These are phyloP conservation scores for Poecilia latipinna DNA, from an alignment of 2,113 vertebrate genomes.

Conservation along the genomic window DNA sequence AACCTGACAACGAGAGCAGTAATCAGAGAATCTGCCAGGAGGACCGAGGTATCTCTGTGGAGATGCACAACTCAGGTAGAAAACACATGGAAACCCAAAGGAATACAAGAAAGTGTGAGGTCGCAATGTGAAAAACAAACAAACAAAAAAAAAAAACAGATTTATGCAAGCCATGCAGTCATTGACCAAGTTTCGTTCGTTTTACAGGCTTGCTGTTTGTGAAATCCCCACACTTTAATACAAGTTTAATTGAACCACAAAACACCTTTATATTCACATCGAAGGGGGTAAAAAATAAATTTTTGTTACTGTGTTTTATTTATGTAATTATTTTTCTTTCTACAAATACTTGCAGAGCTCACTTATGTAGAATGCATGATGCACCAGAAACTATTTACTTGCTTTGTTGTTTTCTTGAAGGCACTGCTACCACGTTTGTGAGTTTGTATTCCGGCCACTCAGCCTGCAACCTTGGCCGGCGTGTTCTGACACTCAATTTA, in stretches of 20 bases:
- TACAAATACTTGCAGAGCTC: neutral
- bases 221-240: neutral
- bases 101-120: too few relatives aligned
- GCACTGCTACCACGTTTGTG: constrained; percentile 27
- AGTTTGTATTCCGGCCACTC: constrained; percentile 72
- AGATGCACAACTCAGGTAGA: too few relatives aligned
- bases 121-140: too few relatives aligned
- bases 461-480: constrained; percentile 76
- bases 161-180: neutral
- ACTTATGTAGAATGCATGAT: neutral
- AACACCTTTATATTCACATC: too few relatives aligned
- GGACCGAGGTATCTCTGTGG: too few relatives aligned
- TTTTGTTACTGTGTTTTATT: neutral
- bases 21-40: too few relatives aligned
- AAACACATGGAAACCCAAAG: too few relatives aligned
- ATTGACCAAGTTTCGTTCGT: neutral
- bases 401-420: constrained; percentile 40
- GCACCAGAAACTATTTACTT: constrained; percentile 9
- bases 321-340: neutral
- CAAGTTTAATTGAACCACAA: neutral
- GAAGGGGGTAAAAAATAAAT: too few relatives aligned
- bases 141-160: neutral
- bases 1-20: too few relatives aligned
- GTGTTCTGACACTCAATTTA: constrained; percentile 76
- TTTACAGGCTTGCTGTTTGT: neutral